Percentiles rank a stretch among this genome's conserved stretches.
phyloP scores from a whole-genome alignment of 2,888 invertebrate species.

The Lacanobia oleracea region DNA sequence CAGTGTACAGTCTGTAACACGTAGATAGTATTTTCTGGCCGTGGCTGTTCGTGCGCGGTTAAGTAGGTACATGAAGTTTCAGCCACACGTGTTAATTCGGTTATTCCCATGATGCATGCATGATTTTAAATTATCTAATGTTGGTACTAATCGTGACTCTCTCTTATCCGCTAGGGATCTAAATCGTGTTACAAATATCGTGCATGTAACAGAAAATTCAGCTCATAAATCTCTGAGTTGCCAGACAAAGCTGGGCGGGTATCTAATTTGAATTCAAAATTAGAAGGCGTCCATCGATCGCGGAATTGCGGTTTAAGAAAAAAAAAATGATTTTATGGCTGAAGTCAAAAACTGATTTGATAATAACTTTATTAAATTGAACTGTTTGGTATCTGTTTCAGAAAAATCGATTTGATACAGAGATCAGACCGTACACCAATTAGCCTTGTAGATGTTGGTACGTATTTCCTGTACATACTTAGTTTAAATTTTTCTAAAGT shows the following conservation, averaged over 20 bases:
- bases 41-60: no score
- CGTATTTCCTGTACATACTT: no score
- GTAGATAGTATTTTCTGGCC: background rate
- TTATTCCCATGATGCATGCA: constrained; percentile 6
- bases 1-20: no score
- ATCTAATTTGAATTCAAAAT: constrained; percentile 30
- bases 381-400: background rate
- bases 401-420: constrained; percentile 30
- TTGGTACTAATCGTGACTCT: constrained; percentile 24
- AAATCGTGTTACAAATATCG: constrained; percentile 41
- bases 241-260: constrained; percentile 20
- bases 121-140: constrained; percentile 5
- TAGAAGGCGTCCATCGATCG: constrained; percentile 20
- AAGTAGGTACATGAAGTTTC: no score
- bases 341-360: background rate
- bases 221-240: constrained; percentile 39
- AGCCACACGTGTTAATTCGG: background rate
- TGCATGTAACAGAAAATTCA: constrained; percentile 19
- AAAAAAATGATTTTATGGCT: constrained; percentile 10
- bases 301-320: background rate
- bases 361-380: constrained; percentile 9
- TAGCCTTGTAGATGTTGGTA: no score
- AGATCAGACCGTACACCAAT: background rate
- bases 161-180: constrained; percentile 38
- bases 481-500: no score